phyloP scores from a whole-genome alignment of 2,888 invertebrate species.

The Timema podura region DNA sequence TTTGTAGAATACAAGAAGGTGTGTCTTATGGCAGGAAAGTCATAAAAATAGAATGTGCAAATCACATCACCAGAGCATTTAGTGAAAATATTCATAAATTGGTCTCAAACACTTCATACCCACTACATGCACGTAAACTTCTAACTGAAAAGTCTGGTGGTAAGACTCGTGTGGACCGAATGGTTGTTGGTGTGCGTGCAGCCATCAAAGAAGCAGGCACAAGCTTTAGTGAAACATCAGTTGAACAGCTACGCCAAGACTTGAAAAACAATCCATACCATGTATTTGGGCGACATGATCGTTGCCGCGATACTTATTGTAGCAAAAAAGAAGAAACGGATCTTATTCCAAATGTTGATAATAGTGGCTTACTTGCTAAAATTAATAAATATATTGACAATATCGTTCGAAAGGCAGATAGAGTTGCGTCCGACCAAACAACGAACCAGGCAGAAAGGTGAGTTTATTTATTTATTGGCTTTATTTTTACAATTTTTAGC shows the following conservation, averaged over 20 bases:
- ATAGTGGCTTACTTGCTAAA: background rate
- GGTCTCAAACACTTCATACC: background rate
- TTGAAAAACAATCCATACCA: conserved; percentile 21
- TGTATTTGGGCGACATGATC: conserved; percentile 23
- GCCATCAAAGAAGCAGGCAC: conserved; percentile 17
- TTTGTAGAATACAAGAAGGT: conserved; percentile 23
- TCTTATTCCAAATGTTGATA: background rate
- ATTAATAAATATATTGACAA: conserved; percentile 7
- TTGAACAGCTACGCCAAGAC: conserved; percentile 18
- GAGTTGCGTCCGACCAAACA: conserved; percentile 20
- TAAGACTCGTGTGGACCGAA: conserved; percentile 13
- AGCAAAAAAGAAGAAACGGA: conserved; percentile 17
- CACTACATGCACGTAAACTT: background rate
- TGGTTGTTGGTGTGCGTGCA: conserved; percentile 18
- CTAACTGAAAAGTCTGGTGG: background rate
- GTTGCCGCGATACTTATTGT: conserved; percentile 20
- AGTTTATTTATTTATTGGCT: background rate
- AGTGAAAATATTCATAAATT: conserved; percentile 23
- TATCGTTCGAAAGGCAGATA: conserved; percentile 18
- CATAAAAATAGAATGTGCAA: conserved; percentile 31
- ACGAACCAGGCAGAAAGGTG: conserved; percentile 23
- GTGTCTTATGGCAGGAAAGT: conserved; percentile 24
- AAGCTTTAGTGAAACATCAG: background rate
- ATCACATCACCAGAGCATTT: conserved; percentile 27
- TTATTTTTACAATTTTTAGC: no score